A percentile compares a stretch with the other conserved stretches of the same genome.
Evolutionary conservation across 2,888 invertebrate species (phyloP).

Genomic region (Acronicta alni): DNA sequence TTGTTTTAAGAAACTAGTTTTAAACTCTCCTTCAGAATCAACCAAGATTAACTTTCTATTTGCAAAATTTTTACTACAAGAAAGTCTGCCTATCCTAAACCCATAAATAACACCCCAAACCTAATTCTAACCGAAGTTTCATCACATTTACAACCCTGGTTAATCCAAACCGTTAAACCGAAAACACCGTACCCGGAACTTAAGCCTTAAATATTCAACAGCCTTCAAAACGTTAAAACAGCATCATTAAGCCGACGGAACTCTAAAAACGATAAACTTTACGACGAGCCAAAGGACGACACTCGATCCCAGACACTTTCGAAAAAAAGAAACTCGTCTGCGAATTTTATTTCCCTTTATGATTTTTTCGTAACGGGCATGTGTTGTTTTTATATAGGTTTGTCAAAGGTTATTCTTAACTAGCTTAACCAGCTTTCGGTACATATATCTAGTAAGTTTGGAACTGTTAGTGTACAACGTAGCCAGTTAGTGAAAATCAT

Average conservation of each 20-base stretch:
- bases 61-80: conserved; percentile 1
- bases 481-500: neutral
- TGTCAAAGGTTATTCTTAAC: conserved; percentile 14
- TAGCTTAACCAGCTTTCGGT: neutral
- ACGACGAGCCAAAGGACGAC: conserved; percentile 82
- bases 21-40: neutral
- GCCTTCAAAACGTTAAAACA: conserved; percentile 57
- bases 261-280: conserved; percentile 83
- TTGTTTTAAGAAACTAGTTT: too few species aligned
- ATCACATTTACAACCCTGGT: conserved; percentile 51
- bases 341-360: conserved; percentile 64
- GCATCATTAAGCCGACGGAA: conserved; percentile 74
- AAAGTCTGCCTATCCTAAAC: conserved; percentile 23
- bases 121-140: conserved; percentile 50
- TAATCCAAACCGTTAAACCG: conserved; percentile 54
- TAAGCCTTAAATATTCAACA: conserved; percentile 57
- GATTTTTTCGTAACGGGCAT: conserved; percentile 50
- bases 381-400: conserved; percentile 21
- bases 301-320: conserved; percentile 79
- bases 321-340: conserved; percentile 81
- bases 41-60: neutral
- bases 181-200: conserved; percentile 56
- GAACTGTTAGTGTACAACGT: neutral
- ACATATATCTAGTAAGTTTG: neutral
- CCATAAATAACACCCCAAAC: conserved; percentile 42